phyloP scores from a whole-genome alignment of 2,888 invertebrate genomes.

The Melinaea menophilus region DNA sequence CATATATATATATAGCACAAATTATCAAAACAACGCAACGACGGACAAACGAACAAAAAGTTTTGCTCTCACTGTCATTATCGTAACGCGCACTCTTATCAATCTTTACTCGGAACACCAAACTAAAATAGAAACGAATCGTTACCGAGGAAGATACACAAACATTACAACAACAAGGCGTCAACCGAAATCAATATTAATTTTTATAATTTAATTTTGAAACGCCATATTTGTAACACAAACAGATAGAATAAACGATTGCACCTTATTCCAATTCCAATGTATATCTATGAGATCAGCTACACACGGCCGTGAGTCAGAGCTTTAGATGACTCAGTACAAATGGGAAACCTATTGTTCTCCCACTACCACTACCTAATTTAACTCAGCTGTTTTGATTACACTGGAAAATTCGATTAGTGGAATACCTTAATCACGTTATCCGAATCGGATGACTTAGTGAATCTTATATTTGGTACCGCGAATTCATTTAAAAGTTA shows the following conservation, averaged over 20 bases:
- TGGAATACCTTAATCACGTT: too few relatives aligned
- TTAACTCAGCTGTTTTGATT: conserved; percentile 44
- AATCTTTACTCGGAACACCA: conserved; percentile 17
- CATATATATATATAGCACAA: too few relatives aligned
- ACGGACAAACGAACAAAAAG: conserved; percentile 5
- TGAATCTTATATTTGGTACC: too few relatives aligned
- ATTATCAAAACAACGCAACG: neutral
- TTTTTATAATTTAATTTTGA: too few relatives aligned
- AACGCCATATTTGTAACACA: conserved; percentile 5
- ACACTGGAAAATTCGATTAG: conserved; percentile 25
- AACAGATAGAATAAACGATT: conserved; percentile 5
- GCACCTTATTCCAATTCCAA: conserved; percentile 32
- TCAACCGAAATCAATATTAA: too few relatives aligned
- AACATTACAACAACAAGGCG: too few relatives aligned
- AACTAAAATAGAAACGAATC: neutral
- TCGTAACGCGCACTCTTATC: conserved; percentile 14
- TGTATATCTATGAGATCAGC: conserved; percentile 54
- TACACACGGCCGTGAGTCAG: conserved; percentile 51
- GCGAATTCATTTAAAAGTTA: neutral
- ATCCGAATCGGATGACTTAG: too few relatives aligned
- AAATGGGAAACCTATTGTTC: conserved; percentile 69
- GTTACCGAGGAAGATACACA: neutral
- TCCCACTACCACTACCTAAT: conserved; percentile 56
- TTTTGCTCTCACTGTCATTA: conserved; percentile 13
- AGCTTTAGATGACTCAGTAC: conserved; percentile 70